phyloP scores from a whole-genome alignment of 2,888 invertebrate species.

The Aleiodes testaceus region DNA sequence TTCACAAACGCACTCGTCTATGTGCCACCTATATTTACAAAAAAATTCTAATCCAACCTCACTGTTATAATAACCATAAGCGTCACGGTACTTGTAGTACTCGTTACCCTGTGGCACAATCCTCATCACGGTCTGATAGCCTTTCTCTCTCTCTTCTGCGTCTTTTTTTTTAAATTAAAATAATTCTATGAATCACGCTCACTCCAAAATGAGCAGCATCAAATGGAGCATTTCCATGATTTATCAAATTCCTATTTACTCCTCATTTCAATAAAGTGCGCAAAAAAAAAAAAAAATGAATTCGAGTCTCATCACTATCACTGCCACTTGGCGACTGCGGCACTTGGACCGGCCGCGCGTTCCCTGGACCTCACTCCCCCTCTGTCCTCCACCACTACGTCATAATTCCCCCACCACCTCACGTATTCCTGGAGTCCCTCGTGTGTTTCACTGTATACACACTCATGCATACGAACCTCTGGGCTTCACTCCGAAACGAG shows the following conservation, averaged over 20 bases:
- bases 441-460: neutral
- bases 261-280: neutral
- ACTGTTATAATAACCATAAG: constrained; percentile 34
- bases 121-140: constrained; percentile 45
- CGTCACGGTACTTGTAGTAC: constrained; percentile 39
- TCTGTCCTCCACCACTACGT: constrained; percentile 31
- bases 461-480: neutral
- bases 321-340: constrained; percentile 56
- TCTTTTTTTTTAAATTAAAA: constrained; percentile 5
- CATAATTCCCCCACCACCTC: constrained; percentile 12
- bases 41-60: constrained; percentile 19
- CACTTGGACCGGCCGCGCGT: constrained; percentile 43
- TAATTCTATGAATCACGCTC: neutral
- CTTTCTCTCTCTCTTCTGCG: constrained; percentile 23
- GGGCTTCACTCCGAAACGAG: neutral
- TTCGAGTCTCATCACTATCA: constrained; percentile 35
- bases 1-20: constrained; percentile 17
- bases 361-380: constrained; percentile 43
- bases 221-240: no score
- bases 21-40: constrained; percentile 29
- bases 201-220: no score
- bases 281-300: neutral
- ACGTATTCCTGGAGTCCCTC: constrained; percentile 26
- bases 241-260: constrained; percentile 4
- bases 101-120: constrained; percentile 40